These are phyloP conservation scores for Uria lomvia DNA, from an alignment of 2,113 vertebrate species.

Conservation along the genomic window DNA sequence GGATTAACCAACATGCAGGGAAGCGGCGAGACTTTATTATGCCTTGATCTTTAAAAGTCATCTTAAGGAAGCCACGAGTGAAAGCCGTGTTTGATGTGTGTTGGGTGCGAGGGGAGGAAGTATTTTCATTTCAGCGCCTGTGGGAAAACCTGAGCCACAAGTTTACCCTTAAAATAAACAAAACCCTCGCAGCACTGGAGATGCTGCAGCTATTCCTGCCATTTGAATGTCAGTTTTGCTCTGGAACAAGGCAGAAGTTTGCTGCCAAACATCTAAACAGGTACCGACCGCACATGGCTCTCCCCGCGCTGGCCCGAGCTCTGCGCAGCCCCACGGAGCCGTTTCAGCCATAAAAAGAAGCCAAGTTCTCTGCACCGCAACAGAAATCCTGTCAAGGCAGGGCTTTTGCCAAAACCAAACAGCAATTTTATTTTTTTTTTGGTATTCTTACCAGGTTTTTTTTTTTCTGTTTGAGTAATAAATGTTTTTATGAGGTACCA, in stretches of 20 bases:
- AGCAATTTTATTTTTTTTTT: not conserved
- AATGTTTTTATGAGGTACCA: not conserved
- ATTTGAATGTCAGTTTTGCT: not conserved
- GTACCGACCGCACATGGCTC: not conserved
- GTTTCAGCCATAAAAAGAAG: not conserved
- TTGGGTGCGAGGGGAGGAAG: not conserved
- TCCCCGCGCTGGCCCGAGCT: not conserved
- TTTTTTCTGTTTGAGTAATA: not conserved
- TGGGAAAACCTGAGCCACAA: not conserved
- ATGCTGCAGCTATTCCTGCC: slow-evolving; percentile 17
- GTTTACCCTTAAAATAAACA: slow-evolving; percentile 34
- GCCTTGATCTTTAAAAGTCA: slow-evolving; percentile 49
- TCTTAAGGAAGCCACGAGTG: not conserved
- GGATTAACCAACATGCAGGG: slow-evolving; percentile 28
- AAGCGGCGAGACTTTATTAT: slow-evolving; percentile 1
- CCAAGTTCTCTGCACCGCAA: not conserved
- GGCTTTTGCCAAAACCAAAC: not conserved
- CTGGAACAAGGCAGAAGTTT: not conserved
- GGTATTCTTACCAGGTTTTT: not conserved
- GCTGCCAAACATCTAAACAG: not conserved
- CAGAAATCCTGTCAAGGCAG: not conserved
- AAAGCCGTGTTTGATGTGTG: not conserved
- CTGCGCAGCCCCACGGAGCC: not conserved
- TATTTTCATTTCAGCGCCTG: not conserved
- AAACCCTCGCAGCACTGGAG: not conserved